These are phyloP conservation scores for Brachirus orientalis DNA, from an alignment of 2,113 vertebrate species.

Conservation along the genomic window DNA sequence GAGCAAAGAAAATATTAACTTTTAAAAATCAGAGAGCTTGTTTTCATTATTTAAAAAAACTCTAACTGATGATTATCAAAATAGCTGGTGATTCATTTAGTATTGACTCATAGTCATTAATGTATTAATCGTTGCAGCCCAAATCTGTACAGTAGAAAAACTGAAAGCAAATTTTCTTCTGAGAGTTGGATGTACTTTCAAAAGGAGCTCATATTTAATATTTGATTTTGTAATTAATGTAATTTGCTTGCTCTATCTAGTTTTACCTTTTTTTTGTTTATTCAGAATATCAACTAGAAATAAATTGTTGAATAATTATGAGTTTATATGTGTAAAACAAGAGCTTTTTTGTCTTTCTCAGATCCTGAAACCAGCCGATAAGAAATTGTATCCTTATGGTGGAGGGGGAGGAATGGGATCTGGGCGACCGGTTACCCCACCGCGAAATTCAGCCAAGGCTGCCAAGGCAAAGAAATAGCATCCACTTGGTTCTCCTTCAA, in stretches of 20 bases:
- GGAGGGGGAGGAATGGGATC: slow-evolving; percentile 87
- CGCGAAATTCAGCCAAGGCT: slow-evolving; percentile 90
- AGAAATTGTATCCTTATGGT: slow-evolving; percentile 94
- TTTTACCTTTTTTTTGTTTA: neutral
- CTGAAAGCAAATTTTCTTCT: too few species aligned
- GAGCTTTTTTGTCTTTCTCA: slow-evolving; percentile 46
- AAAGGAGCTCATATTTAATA: too few species aligned
- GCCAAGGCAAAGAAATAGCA: slow-evolving; percentile 95
- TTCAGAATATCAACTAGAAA: neutral
- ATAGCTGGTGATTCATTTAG: too few species aligned
- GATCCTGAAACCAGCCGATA: slow-evolving; percentile 97
- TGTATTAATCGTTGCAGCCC: too few species aligned
- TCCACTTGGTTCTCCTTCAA: slow-evolving; percentile 51
- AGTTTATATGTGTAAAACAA: neutral
- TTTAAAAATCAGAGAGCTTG: too few species aligned
- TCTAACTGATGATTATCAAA: too few species aligned
- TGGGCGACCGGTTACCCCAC: slow-evolving; percentile 93
- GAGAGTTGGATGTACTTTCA: too few species aligned
- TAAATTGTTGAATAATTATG: neutral
- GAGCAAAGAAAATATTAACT: too few species aligned
- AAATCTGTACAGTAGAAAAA: too few species aligned
- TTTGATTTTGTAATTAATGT: too few species aligned
- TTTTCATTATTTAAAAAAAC: too few species aligned
- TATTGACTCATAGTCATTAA: too few species aligned
- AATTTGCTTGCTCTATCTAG: neutral